Evolutionary conservation across 2,113 vertebrate genomes (phyloP), one percentile per base, ranked within the genome.

Genomic region (Anguilla japonica): DNA sequence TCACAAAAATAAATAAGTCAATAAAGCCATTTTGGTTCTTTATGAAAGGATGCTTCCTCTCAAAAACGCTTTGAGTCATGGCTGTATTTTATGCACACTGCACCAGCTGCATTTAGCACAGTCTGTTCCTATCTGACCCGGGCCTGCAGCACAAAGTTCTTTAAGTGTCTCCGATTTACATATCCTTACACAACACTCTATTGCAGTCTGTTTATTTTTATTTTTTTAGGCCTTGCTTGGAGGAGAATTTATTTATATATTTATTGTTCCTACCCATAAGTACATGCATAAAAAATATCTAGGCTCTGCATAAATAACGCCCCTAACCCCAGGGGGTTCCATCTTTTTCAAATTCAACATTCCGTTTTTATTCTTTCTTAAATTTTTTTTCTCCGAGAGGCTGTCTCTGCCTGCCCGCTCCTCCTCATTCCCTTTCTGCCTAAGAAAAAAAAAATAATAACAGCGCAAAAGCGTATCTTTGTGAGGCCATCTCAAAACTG

Each of bases 401-500:
- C 91, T 83, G 93, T 85, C 71, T 88, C 67, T 85, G 89, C 91
- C 88, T 91, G 80, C 91, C 60, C 15, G 26, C 50, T 86, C 75
- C 84, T 87, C 43, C 87, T 91, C 89, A 91, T 88, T 87, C 85
- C 84, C 83, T 88, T 41, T 39, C 84, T 15, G 20, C 20, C 15
- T n/a, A 50, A 41, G 84, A 88, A 34, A 85, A 80, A 85, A 90
- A 86, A 87, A 88, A 85, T 84, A 40, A 85, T 89, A 89, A 88
- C 87, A 56, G 85, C 79, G 87, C 81, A 86, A 87, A 89, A 90
- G 89, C 93, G 92, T 91, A 92, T 91, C 91, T 88, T 88, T 93
- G 92, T 91, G 87, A 90, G 90, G 91, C 88, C 91, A 93, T 93
- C 90, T 94, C 89, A 91, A 92, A 92, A 90, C 90, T 86, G 89